These are phyloP conservation scores for Xylota segnis DNA, from an alignment of 2,888 invertebrate genomes.

Conservation along the genomic window DNA sequence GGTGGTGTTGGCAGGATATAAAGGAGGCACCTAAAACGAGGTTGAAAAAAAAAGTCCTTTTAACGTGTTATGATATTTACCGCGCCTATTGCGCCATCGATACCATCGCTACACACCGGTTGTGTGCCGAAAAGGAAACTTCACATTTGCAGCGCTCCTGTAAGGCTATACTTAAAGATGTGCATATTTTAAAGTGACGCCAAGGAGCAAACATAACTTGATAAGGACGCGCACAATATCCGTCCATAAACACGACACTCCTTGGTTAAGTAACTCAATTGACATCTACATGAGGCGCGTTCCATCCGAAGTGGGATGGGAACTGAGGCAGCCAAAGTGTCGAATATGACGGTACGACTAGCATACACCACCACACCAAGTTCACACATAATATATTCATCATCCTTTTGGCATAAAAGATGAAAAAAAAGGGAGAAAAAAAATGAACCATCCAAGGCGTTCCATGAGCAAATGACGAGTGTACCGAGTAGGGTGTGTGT, in stretches of 20 bases:
- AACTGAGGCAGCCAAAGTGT: conserved; percentile 31
- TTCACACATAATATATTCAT: conserved; percentile 75
- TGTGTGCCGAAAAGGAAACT: conserved; percentile 46
- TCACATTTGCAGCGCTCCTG: conserved; percentile 57
- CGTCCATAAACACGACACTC: conserved; percentile 67
- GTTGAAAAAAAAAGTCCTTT: conserved; percentile 20
- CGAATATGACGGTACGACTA: conserved; percentile 23
- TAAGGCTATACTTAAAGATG: conserved; percentile 39
- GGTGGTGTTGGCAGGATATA: neutral
- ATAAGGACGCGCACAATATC: conserved; percentile 72
- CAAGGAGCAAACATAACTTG: conserved; percentile 59
- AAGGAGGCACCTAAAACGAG: conserved; percentile 1
- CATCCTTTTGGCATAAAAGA: conserved; percentile 61
- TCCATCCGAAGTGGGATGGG: neutral
- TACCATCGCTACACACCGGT: conserved; percentile 17
- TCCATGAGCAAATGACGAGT: conserved; percentile 35
- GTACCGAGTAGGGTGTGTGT: conserved; percentile 23
- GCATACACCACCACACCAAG: conserved; percentile 59
- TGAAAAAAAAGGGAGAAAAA: conserved; percentile 15
- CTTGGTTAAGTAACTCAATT: conserved; percentile 71
- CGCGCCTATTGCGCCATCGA: conserved; percentile 39
- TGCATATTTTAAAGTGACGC: conserved; percentile 52
- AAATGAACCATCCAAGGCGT: conserved; percentile 36
- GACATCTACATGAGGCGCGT: conserved; percentile 43
- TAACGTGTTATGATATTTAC: conserved; percentile 38